Evolutionary conservation across 2,113 vertebrate species (phyloP).

Genomic region (Pteropus alecto): DNA sequence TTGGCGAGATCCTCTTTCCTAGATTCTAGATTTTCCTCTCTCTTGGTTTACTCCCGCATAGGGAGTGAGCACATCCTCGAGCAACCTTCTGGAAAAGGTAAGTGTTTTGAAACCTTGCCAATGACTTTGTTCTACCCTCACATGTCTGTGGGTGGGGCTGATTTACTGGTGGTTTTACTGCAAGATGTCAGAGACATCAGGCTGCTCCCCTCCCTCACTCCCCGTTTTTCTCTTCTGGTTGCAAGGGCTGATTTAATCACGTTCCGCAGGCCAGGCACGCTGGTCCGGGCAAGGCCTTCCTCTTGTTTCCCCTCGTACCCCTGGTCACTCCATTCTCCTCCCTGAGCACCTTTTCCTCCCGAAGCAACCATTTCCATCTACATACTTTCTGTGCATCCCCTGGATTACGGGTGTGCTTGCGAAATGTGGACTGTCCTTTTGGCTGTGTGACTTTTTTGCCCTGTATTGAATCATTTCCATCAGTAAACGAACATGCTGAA

Average conservation of each 20-base stretch:
- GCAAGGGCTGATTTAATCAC: background rate
- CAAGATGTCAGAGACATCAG: background rate
- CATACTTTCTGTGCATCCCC: background rate
- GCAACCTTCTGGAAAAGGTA: background rate
- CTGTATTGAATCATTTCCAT: background rate
- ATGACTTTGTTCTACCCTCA: background rate
- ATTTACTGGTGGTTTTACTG: background rate
- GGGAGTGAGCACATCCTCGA: background rate
- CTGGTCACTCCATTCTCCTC: background rate
- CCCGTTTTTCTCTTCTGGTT: background rate
- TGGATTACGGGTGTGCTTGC: background rate
- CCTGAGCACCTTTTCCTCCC: no score
- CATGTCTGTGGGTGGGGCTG: background rate
- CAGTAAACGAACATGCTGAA: background rate
- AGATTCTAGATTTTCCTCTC: background rate
- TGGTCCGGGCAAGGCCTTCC: background rate
- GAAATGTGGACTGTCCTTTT: background rate
- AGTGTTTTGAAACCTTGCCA: background rate
- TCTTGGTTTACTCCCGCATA: background rate
- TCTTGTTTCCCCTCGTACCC: background rate
- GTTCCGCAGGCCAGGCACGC: rapidly evolving
- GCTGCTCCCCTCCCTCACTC: background rate
- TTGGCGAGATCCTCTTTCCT: background rate
- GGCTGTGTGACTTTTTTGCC: background rate
- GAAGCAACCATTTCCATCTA: background rate